phyloP scores from a whole-genome alignment of 2,113 vertebrate genomes.

The Pogonocichla stellata region DNA sequence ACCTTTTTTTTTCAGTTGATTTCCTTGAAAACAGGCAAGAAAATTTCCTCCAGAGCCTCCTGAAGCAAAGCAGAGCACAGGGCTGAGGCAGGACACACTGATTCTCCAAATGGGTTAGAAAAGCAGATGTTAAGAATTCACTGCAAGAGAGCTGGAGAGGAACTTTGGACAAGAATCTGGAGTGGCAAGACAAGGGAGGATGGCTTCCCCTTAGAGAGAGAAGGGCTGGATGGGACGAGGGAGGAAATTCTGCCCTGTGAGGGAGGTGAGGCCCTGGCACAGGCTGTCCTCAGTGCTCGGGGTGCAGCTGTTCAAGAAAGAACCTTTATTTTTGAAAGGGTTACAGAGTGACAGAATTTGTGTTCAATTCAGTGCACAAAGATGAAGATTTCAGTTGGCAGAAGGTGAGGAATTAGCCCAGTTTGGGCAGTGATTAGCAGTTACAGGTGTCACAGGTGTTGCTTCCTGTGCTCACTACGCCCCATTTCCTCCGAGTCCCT shows the following conservation, averaged over 20 bases:
- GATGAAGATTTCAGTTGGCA: background rate
- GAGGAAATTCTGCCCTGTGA: background rate
- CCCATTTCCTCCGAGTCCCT: background rate
- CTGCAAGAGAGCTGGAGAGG: background rate
- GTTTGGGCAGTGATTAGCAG: background rate
- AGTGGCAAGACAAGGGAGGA: background rate
- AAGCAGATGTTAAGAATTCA: rapidly evolving
- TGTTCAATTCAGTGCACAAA: background rate
- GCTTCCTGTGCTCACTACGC: background rate
- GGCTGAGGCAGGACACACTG: background rate
- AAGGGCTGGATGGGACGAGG: background rate
- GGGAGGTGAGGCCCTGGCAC: background rate
- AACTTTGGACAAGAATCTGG: background rate
- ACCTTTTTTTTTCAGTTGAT: background rate
- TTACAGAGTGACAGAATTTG: background rate
- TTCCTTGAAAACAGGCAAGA: background rate
- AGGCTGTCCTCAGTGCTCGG: background rate
- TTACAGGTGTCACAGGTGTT: background rate
- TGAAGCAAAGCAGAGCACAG: background rate
- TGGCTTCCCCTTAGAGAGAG: background rate
- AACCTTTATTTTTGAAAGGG: background rate
- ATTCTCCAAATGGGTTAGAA: background rate
- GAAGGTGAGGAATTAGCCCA: background rate
- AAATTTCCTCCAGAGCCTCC: background rate
- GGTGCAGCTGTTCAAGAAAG: background rate